phyloP scores from a whole-genome alignment of 2,888 invertebrate genomes.

The Sabatieria punctata region DNA sequence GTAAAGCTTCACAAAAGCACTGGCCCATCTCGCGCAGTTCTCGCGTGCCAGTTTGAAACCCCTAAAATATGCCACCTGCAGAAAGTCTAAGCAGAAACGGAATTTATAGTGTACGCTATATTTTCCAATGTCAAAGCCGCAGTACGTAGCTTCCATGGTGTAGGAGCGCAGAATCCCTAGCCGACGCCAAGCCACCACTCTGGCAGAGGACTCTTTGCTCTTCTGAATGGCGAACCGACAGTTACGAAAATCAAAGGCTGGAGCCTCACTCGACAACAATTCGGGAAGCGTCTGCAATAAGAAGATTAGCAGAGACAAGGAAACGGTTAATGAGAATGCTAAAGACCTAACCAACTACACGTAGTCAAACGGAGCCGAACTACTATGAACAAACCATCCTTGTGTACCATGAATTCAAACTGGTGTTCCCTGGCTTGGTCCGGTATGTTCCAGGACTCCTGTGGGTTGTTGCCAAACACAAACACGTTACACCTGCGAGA shows the following conservation, averaged over 20 bases:
- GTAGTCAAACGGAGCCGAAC: no score
- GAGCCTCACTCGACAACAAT: constrained; percentile 50
- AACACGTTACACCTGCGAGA: constrained; percentile 87
- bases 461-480: constrained; percentile 67
- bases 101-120: constrained; percentile 39
- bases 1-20: constrained; percentile 43
- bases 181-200: constrained; percentile 68
- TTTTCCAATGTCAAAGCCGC: constrained; percentile 59
- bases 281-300: constrained; percentile 48
- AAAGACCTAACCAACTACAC: no score
- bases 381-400: no score
- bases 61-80: constrained; percentile 34
- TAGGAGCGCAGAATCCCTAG: constrained; percentile 56
- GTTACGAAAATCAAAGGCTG: constrained; percentile 52
- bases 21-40: constrained; percentile 51
- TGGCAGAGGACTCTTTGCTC: constrained; percentile 60
- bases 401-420: constrained; percentile 1
- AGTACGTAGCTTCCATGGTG: constrained; percentile 71
- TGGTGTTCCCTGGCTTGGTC: constrained; percentile 14
- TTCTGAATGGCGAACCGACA: constrained; percentile 60
- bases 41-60: constrained; percentile 48
- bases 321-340: no score
- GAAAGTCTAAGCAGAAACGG: no score
- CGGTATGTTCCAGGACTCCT: constrained; percentile 20
- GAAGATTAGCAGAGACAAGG: constrained; percentile 3